phyloP scores from a whole-genome alignment of 2,797 vertebrate genomes.

The Novumbra hubbsi region DNA sequence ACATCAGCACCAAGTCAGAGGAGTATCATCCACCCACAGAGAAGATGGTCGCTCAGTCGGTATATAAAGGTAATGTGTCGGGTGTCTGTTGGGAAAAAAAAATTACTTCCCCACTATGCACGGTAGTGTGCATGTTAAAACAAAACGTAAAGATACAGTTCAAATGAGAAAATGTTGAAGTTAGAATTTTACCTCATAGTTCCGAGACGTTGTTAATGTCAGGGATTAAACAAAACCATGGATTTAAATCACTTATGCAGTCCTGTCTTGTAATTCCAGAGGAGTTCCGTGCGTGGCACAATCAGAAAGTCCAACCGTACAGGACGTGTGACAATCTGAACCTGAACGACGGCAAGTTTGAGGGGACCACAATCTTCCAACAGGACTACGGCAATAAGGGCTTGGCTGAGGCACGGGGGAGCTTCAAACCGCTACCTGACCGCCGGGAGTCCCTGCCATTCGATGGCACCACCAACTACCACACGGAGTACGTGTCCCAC shows the following conservation, averaged over 20 bases:
- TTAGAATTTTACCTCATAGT: background rate
- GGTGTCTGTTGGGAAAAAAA: background rate
- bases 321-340: constrained; percentile 29
- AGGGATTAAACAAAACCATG: background rate
- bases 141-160: background rate
- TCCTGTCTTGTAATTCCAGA: constrained; percentile 36
- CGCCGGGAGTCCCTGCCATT: constrained; percentile 12
- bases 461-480: constrained; percentile 52
- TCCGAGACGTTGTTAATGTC: background rate
- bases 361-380: background rate
- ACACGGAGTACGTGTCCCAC: constrained; percentile 35
- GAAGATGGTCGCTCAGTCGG: constrained; percentile 26
- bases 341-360: constrained; percentile 11
- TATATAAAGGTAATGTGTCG: constrained; percentile 50
- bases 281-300: constrained; percentile 41
- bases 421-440: constrained; percentile 10
- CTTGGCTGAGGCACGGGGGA: background rate
- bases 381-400: background rate
- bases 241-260: background rate
- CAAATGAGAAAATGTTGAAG: background rate
- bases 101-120: background rate
- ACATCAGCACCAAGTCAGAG: background rate
- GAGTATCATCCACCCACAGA: constrained; percentile 25
- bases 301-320: constrained; percentile 1
- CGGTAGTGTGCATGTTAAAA: background rate